These are phyloP conservation scores for Acrocyrtus sp. DNA, from an alignment of 2,888 invertebrate genomes.

Conservation along the genomic window DNA sequence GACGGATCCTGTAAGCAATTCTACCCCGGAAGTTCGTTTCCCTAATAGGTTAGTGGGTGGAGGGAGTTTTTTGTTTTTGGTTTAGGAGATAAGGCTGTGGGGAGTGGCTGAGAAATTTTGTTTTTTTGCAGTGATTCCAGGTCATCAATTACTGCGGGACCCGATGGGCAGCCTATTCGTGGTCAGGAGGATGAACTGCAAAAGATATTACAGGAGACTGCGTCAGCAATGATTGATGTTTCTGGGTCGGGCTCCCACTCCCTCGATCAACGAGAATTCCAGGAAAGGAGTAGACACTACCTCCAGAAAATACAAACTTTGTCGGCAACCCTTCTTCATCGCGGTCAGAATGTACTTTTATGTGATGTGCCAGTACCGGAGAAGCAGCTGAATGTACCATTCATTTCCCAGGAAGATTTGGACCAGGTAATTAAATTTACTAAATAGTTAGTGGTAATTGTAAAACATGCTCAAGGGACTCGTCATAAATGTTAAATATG, in stretches of 20 bases:
- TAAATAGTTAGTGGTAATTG: too few relatives aligned
- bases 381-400: slow-evolving; percentile 60
- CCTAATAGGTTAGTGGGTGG: slow-evolving; percentile 58
- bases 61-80: slow-evolving; percentile 8
- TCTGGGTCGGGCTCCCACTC: slow-evolving; percentile 63
- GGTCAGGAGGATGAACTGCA: slow-evolving; percentile 63
- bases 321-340: slow-evolving; percentile 56
- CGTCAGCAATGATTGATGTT: slow-evolving; percentile 63
- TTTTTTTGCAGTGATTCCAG: slow-evolving; percentile 38
- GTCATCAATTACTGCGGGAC: slow-evolving; percentile 37
- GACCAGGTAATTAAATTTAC: slow-evolving; percentile 59
- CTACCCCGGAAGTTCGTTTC: slow-evolving; percentile 58
- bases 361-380: slow-evolving; percentile 63
- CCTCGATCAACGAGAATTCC: slow-evolving; percentile 63
- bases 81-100: slow-evolving; percentile 24
- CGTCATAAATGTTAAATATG: too few relatives aligned
- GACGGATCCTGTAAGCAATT: slow-evolving; percentile 58
- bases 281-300: slow-evolving; percentile 62
- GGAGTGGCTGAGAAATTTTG: too few relatives aligned
- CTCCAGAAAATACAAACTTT: slow-evolving; percentile 59
- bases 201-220: slow-evolving; percentile 63
- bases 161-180: slow-evolving; percentile 50
- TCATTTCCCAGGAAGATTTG: slow-evolving; percentile 60
- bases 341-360: slow-evolving; percentile 54
- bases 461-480: too few relatives aligned